Evolutionary conservation across 2,113 vertebrate genomes (phyloP), one percentile per base, ranked within the genome.

Genomic region (Hypocryptadius cinnamomeus): DNA sequence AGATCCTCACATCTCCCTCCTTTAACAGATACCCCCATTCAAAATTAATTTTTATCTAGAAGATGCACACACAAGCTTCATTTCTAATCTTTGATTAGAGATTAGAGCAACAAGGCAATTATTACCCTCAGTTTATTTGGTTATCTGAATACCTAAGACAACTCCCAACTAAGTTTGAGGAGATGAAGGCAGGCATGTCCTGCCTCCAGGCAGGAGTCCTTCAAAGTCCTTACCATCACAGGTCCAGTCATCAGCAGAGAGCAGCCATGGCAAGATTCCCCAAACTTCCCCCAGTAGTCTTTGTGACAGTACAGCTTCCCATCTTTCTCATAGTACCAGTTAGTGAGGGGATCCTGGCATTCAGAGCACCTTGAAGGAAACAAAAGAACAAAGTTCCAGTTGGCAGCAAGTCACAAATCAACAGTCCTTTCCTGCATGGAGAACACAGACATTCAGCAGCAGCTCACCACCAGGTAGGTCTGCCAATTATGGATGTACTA

Each of bases 161-260:
- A 79, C 42, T 87, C 53, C 40, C 66, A 91, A 1, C 25, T 57
- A 31, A 42, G 17, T 16, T 16, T 0, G 19, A 94, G 61, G 44
- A 64, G 84, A 1, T 40, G 65, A 20, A 87, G 57, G 39, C 64
- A 84, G 73, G 45, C 35, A 78, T 0, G 1, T 53, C 64, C 83
- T 66, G 60, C 60, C 60, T 64, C 27, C 65, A 33, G 51, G 70
- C 66, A 74, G 42, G 31, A 91, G 42, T 30, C 59, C 68, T 56
- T 44, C 31, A 7, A 37, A 30, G 45, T 39, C 48, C 97, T 97
- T 94, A 99, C 99, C 99, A 99, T 99, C 33, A 98, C 98, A 17
- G 99, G 99, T 76, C 99, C 99, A 24, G 99, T 99, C 98, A 99
- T 99, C 69, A 99, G 98, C 93, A 99, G 97, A 73, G 99, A 99